Percentiles rank a stretch among this genome's conserved stretches.
phyloP scores from a whole-genome alignment of 2,797 vertebrate genomes.

The Hemitrygon akajei region DNA sequence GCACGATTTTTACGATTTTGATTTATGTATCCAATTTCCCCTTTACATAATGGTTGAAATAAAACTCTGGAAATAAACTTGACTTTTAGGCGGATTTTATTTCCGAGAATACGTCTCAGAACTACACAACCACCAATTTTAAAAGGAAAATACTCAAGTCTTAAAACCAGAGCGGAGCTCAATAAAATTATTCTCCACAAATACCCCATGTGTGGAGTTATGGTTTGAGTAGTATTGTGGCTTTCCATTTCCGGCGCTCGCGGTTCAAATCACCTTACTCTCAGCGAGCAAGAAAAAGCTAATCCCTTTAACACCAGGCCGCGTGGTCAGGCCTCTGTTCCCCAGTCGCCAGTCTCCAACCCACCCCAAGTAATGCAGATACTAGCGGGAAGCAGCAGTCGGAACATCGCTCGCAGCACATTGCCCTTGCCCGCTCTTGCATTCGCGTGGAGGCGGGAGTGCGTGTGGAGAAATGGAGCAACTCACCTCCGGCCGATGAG shows the following conservation, averaged over 20 bases:
- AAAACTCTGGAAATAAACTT: not conserved
- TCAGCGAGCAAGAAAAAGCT: not conserved
- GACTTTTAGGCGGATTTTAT: not conserved
- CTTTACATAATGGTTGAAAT: too few species aligned
- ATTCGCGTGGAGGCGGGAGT: not conserved
- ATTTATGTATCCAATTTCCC: not conserved
- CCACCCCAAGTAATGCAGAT: not conserved
- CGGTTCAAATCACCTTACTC: not conserved
- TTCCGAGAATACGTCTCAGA: not conserved
- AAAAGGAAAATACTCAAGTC: not conserved
- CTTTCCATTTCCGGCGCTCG: not conserved
- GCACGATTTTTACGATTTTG: not conserved
- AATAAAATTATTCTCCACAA: not conserved
- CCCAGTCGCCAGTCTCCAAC: not conserved
- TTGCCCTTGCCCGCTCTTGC: not conserved
- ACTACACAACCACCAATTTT: not conserved
- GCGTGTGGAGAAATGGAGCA: not conserved
- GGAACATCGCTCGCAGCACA: not conserved
- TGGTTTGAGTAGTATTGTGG: not conserved
- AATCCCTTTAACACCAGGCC: conserved; percentile 33
- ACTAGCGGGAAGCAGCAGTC: not conserved
- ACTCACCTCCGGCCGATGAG: conserved; percentile 12
- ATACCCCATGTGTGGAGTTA: not conserved
- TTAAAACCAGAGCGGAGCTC: not conserved
- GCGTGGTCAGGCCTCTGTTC: conserved; percentile 35